Evolutionary conservation across 1,140 invertebrate species (phyloP), one percentile per base, ranked within the genome.

Genomic region (Contarinia nasturtii): DNA sequence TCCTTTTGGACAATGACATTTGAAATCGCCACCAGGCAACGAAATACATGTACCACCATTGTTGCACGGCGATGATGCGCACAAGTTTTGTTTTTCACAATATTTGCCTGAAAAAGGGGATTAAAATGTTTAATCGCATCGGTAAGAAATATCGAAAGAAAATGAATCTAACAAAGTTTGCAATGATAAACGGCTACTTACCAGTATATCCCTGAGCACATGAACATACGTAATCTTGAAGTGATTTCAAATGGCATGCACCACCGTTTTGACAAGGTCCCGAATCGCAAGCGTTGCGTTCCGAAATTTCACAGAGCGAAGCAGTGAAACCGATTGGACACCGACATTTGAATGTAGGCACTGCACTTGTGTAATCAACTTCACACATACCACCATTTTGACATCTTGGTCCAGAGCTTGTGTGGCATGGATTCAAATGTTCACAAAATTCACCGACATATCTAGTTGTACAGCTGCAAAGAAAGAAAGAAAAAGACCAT

Each of bases 361-460:
- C 68, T 12, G 76, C 76, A 46, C 79, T 74, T 44, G 76, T 69
- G 55, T 60, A 60, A 49, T 54, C 57, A 18, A 91, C 86, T 48
- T 80, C 67, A 63, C 93, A 96, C 2, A 83, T 84, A 43, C 90
- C 92, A 5, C 88, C 88, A 64, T 97, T 96, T 64, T 92, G 86
- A 66, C 86, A 91, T 40, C 86, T 75, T 10, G 69, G 66, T 19
- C 74, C 76, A 0, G 76, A 75, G 5, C 80, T 85, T 43, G 84
- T 88, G 57, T 85, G 76, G 64, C 92, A 97, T 1, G 92, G 91
- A 67, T 95, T 94, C 49, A 77, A 69, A 61, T 90, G 78, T 59
- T 95, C 84, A 60, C 92, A 97, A 67, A 88, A 94, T 62, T 93
- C 87, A 52, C 91, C 91, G 38, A 91, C 85, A 67, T 80, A 92